Conservation (phyloP, 2,888 invertebrate genomes). For the Drosophila barbarae region DNA sequence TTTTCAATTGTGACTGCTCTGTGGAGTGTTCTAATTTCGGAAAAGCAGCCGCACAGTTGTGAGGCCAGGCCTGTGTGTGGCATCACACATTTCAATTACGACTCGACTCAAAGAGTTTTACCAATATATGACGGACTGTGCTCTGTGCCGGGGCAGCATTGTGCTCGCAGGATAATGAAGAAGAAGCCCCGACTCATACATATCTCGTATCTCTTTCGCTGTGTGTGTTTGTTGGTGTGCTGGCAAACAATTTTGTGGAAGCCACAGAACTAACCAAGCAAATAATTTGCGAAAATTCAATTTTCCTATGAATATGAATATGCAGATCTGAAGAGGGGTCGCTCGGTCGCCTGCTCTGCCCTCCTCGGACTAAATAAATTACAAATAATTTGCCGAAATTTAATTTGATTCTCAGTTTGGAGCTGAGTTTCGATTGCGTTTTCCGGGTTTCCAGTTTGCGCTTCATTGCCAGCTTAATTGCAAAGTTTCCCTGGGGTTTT, state of each 20-base stretch:
- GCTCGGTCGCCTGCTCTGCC: slow-evolving; percentile 1
- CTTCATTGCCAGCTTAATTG: slow-evolving; percentile 68
- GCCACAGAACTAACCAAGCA: slow-evolving; percentile 75
- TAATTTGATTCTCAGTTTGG: slow-evolving; percentile 61
- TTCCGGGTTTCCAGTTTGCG: slow-evolving; percentile 47
- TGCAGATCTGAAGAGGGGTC: slow-evolving; percentile 19
- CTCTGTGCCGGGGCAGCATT: slow-evolving; percentile 20
- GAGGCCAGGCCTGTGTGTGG: slow-evolving; percentile 9
- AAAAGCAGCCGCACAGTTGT: slow-evolving; percentile 13
- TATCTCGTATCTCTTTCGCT: slow-evolving; percentile 12
- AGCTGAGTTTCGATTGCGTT: slow-evolving; percentile 35
- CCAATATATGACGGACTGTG: slow-evolving; percentile 43
- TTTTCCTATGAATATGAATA: slow-evolving; percentile 63
- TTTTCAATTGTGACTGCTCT: slow-evolving; percentile 10
- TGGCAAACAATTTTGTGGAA: slow-evolving; percentile 67
- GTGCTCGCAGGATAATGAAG: slow-evolving; percentile 61
- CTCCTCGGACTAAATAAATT: slow-evolving; percentile 45
- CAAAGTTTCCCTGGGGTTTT: slow-evolving; percentile 43
- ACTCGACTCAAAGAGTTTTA: slow-evolving; percentile 46
- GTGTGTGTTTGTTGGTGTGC: background rate
- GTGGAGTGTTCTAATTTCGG: slow-evolving; percentile 4
- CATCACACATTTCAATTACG: slow-evolving; percentile 61
- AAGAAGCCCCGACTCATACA: slow-evolving; percentile 49
- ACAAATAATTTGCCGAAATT: slow-evolving; percentile 63
- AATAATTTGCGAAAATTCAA: slow-evolving; percentile 73